phyloP scores from a whole-genome alignment of 2,113 vertebrate genomes.

The Halcyon malimbica region DNA sequence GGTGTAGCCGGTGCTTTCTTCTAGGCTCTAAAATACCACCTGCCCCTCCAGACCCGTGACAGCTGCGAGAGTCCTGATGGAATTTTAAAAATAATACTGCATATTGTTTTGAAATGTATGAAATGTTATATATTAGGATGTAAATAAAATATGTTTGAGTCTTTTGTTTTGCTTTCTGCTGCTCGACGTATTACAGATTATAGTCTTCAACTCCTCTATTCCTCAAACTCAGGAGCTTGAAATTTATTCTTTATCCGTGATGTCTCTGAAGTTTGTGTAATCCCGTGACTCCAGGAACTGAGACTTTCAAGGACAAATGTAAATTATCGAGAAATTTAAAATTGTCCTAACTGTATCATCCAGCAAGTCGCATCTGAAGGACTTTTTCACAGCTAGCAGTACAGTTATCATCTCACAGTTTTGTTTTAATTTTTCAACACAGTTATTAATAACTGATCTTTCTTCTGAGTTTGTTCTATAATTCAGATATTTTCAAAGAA shows the following conservation, averaged over 20 bases:
- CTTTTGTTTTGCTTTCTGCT: neutral
- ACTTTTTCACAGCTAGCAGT: neutral
- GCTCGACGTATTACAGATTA: neutral
- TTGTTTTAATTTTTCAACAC: slow-evolving; percentile 1
- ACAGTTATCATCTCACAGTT: neutral
- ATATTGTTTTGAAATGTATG: neutral
- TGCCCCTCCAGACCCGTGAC: neutral
- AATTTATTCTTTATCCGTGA: neutral
- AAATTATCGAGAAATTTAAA: neutral
- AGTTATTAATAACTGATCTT: slow-evolving; percentile 1
- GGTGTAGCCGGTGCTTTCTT: neutral
- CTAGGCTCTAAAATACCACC: neutral
- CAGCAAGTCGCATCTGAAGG: neutral
- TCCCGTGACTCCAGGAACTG: neutral
- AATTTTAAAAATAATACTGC: neutral
- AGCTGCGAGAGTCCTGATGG: neutral
- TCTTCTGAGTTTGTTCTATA: neutral
- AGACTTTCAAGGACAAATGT: neutral
- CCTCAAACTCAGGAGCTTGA: neutral
- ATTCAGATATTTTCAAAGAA: slow-evolving; percentile 38
- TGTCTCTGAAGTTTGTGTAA: neutral
- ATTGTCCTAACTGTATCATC: neutral
- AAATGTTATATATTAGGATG: neutral
- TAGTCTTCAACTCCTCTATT: neutral
- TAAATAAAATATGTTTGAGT: neutral